Conservation (phyloP, 2,888 invertebrate species). For the Dicranocentrus wangi region DNA sequence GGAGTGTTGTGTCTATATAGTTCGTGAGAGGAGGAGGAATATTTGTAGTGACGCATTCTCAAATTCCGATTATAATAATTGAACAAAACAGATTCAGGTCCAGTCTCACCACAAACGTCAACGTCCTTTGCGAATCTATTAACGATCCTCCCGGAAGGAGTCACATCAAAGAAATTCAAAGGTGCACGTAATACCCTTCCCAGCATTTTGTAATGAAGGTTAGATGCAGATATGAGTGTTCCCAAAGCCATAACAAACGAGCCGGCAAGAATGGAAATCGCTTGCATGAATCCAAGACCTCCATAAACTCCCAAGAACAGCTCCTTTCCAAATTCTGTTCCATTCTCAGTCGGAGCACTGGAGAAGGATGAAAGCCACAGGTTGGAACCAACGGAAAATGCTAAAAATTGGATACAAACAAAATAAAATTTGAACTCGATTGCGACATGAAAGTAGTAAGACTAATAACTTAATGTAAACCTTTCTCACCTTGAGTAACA, state of each 20-base stretch:
- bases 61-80: not conserved
- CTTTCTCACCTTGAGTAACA: constrained; percentile 22
- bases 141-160: constrained; percentile 85
- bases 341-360: constrained; percentile 69
- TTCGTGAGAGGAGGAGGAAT: no score
- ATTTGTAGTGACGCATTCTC: no score
- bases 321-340: constrained; percentile 78
- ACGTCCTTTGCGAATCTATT: constrained; percentile 77
- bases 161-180: constrained; percentile 85
- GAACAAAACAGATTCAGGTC: no score
- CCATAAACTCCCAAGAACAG: constrained; percentile 92
- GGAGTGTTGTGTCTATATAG: constrained; percentile 60
- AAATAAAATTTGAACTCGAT: not conserved
- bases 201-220: constrained; percentile 81
- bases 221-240: constrained; percentile 79
- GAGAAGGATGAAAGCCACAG: constrained; percentile 73
- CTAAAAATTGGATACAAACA: not conserved
- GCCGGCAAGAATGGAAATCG: constrained; percentile 71
- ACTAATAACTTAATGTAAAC: no score
- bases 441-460: no score
- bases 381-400: constrained; percentile 73
- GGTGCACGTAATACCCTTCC: constrained; percentile 81
- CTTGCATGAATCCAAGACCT: constrained; percentile 81
- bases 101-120: constrained; percentile 43
- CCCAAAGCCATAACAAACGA: constrained; percentile 77